Conservation (phyloP, 2,797 vertebrate species). For the Lerista edwardsae region DNA sequence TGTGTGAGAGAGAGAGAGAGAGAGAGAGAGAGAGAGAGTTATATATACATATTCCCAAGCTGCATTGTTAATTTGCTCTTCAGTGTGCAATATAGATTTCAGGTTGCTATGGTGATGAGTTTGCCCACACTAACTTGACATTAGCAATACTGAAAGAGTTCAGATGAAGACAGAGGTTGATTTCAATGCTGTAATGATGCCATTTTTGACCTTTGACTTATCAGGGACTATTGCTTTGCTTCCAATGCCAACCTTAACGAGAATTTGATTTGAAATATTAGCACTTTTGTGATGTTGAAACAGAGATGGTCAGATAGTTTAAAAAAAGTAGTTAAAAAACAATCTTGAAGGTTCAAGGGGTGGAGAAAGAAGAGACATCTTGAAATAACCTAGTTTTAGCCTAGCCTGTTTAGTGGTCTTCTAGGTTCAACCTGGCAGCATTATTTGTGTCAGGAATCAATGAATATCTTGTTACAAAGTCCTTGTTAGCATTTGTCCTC, state of each 20-base stretch:
- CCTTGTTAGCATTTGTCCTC: neutral
- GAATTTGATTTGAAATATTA: neutral
- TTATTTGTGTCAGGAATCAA: neutral
- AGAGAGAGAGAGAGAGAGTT: no score
- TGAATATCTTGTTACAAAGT: neutral
- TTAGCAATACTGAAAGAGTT: conserved; percentile 37
- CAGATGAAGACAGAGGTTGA: neutral
- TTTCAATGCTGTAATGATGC: conserved; percentile 10
- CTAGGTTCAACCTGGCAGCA: neutral
- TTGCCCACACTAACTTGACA: conserved; percentile 35
- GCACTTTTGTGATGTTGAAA: neutral
- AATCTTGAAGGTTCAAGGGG: neutral
- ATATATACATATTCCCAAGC: conserved; percentile 44
- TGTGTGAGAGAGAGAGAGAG: no score
- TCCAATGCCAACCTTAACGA: conserved; percentile 18
- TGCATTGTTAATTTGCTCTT: conserved; percentile 47
- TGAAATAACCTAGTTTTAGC: neutral
- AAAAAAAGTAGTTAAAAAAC: conserved; percentile 17
- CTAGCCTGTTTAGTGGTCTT: conserved; percentile 1
- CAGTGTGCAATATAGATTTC: conserved; percentile 37
- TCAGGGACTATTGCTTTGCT: neutral
- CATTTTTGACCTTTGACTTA: conserved; percentile 33
- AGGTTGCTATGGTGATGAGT: conserved; percentile 48
- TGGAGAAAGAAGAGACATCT: neutral
- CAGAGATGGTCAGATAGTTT: neutral